phyloP scores from a whole-genome alignment of 2,888 invertebrate genomes.

The Xestia xanthographa region DNA sequence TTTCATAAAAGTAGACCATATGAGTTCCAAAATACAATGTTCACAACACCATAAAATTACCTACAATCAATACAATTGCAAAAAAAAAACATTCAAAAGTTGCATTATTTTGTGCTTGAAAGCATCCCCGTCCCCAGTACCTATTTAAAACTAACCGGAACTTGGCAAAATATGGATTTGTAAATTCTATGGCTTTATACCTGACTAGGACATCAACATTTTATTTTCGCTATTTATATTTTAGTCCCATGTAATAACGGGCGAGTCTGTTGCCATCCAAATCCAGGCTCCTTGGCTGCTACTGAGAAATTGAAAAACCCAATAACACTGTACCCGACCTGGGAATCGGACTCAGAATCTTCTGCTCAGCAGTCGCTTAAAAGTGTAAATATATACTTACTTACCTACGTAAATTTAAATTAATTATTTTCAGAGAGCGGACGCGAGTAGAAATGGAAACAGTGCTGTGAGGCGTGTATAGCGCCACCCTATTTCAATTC shows the following conservation, averaged over 20 bases:
- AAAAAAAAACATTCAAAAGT: too few relatives aligned
- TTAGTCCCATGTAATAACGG: not conserved
- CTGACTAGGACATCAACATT: too few relatives aligned
- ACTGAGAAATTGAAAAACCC: not conserved
- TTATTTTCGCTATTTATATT: not conserved
- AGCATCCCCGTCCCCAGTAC: too few relatives aligned
- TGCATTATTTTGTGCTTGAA: too few relatives aligned
- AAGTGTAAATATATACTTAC: not conserved
- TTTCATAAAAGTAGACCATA: too few relatives aligned
- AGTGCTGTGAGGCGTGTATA: conserved; percentile 94
- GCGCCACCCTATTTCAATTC: conserved; percentile 90
- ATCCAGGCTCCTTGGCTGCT: not conserved
- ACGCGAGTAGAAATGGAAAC: conserved; percentile 97
- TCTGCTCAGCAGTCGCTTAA: not conserved
- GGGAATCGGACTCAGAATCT: not conserved
- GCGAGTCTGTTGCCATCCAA: not conserved
- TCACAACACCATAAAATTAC: too few relatives aligned
- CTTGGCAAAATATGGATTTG: too few relatives aligned
- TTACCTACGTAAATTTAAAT: not conserved
- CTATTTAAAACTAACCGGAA: too few relatives aligned
- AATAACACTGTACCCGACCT: not conserved
- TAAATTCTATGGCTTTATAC: too few relatives aligned
- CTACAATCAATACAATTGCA: too few relatives aligned
- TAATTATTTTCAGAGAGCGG: conserved; percentile 84
- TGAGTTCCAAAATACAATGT: too few relatives aligned